A percentile compares a stretch with the other conserved stretches of the same genome.
Conservation (phyloP, 92 coral and sea anemone genomes). For the Phenganax marumi region DNA sequence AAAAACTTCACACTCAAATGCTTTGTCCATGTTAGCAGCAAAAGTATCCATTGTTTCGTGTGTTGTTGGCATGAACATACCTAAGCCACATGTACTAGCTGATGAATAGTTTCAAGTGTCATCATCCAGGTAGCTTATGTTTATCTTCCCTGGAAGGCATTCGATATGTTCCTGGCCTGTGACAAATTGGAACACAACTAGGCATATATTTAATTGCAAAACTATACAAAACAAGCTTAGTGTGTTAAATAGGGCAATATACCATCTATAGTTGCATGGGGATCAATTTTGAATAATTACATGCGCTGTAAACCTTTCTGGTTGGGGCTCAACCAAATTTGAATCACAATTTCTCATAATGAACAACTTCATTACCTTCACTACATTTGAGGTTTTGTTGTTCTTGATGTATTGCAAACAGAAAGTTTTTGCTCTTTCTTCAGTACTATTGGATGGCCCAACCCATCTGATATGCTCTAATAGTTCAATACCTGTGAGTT, state of each 20-base stretch:
- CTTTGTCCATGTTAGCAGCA: constrained; percentile 5
- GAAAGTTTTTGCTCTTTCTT: constrained; percentile 19
- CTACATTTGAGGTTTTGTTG: too few relatives aligned
- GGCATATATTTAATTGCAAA: background rate
- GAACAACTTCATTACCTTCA: too few relatives aligned
- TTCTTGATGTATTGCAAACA: too few relatives aligned
- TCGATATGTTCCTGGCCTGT: background rate
- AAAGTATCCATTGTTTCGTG: background rate
- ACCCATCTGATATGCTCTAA: background rate
- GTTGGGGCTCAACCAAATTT: too few relatives aligned
- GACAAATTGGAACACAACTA: constrained; percentile 12
- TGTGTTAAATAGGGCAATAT: background rate
- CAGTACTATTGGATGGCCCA: background rate
- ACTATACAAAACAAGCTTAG: background rate
- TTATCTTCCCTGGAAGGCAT: constrained; percentile 3
- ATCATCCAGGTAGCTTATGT: background rate
- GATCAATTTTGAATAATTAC: too few relatives aligned
- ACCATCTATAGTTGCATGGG: too few relatives aligned
- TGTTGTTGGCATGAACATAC: background rate
- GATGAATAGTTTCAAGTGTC: background rate
- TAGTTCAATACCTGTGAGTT: background rate
- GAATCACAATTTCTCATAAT: too few relatives aligned
- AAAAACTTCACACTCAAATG: constrained; percentile 21
- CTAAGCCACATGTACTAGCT: constrained; percentile 7
- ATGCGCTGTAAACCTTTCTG: too few relatives aligned